Evolutionary conservation across 2,888 invertebrate genomes (phyloP).

Genomic region (Cetonia aurata): DNA sequence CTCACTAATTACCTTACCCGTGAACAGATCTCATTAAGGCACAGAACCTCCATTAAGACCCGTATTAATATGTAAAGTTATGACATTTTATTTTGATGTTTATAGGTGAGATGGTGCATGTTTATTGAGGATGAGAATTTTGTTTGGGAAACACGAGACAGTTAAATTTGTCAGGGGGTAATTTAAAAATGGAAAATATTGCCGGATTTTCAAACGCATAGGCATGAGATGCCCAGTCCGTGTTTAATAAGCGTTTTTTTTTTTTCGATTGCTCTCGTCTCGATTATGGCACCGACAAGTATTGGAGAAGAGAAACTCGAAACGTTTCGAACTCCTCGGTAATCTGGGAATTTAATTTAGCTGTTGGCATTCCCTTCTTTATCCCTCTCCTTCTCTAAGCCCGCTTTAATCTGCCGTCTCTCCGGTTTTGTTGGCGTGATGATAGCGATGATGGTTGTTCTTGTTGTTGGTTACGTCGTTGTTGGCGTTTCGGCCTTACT

Average conservation of each 20-base stretch:
- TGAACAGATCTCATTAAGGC: slow-evolving; percentile 39
- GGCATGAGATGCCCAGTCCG: slow-evolving; percentile 19
- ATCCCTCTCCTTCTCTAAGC: not conserved
- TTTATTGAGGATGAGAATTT: slow-evolving; percentile 48
- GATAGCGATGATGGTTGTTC: slow-evolving; percentile 6
- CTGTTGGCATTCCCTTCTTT: slow-evolving; percentile 5
- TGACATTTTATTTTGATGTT: slow-evolving; percentile 46
- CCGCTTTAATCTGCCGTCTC: not conserved
- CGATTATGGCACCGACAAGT: slow-evolving; percentile 24
- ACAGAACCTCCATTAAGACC: slow-evolving; percentile 26
- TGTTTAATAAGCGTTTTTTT: slow-evolving; percentile 31
- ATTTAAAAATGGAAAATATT: slow-evolving; percentile 44
- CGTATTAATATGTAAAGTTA: slow-evolving; percentile 45
- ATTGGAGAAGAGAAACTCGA: not conserved
- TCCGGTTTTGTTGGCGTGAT: slow-evolving; percentile 1
- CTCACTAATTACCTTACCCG: slow-evolving; percentile 39
- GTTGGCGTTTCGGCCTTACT: slow-evolving; percentile 4
- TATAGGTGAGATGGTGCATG: slow-evolving; percentile 44
- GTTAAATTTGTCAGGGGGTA: slow-evolving; percentile 46
- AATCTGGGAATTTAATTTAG: slow-evolving; percentile 27
- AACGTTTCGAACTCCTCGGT: slow-evolving; percentile 4
- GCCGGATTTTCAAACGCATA: slow-evolving; percentile 30
- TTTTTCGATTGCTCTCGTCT: slow-evolving; percentile 8
- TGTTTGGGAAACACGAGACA: slow-evolving; percentile 47
- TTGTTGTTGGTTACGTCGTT: slow-evolving; percentile 21